These are phyloP conservation scores for Charaxes varanes DNA, from an alignment of 1,140 invertebrate genomes.

Conservation along the genomic window DNA sequence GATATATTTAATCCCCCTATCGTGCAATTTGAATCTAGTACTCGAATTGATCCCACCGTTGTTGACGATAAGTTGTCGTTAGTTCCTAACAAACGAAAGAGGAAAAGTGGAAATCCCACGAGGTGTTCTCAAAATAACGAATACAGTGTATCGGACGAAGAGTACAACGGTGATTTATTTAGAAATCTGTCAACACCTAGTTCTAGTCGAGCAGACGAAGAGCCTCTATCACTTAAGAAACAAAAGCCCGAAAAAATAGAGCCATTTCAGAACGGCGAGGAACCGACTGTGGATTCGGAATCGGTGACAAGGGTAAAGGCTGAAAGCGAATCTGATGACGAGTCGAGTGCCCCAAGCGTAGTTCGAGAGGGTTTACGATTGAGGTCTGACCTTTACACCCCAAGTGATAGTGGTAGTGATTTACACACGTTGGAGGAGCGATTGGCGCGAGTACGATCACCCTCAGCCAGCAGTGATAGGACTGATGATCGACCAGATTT, in stretches of 20 bases:
- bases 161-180: slow-evolving; percentile 70
- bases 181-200: slow-evolving; percentile 57
- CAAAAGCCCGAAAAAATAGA: slow-evolving; percentile 63
- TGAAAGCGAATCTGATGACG: slow-evolving; percentile 66
- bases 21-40: slow-evolving; percentile 45
- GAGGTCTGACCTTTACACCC: slow-evolving; percentile 69
- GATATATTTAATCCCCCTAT: slow-evolving; percentile 64
- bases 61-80: slow-evolving; percentile 59
- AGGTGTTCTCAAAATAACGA: slow-evolving; percentile 83
- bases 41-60: slow-evolving; percentile 59
- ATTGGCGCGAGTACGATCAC: slow-evolving; percentile 68
- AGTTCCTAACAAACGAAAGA: slow-evolving; percentile 81
- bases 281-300: slow-evolving; percentile 54
- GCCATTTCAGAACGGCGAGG: slow-evolving; percentile 62
- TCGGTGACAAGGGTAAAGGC: slow-evolving; percentile 52
- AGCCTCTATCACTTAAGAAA: slow-evolving; percentile 77
- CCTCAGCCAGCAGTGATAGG: slow-evolving; percentile 73
- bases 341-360: slow-evolving; percentile 60
- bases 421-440: slow-evolving; percentile 55
- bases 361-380: slow-evolving; percentile 64
- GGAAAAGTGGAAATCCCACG: slow-evolving; percentile 92
- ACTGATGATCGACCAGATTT: slow-evolving; percentile 75
- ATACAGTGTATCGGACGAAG: slow-evolving; percentile 77
- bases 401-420: slow-evolving; percentile 67
- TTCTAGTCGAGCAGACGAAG: slow-evolving; percentile 54